phyloP scores from a whole-genome alignment of 2,888 invertebrate species.

The Drosophila neutralis region DNA sequence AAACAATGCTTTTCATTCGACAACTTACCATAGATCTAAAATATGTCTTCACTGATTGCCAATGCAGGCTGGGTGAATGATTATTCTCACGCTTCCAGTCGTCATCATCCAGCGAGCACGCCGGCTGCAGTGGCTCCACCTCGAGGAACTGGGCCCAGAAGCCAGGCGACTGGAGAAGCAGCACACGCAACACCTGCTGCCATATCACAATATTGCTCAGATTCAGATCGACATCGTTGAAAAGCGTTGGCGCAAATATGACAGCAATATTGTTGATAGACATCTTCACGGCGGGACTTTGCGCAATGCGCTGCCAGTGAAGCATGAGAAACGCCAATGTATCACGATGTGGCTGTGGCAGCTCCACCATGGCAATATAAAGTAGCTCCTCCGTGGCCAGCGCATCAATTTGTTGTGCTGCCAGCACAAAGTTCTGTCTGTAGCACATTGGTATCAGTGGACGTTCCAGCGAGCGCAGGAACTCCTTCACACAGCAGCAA shows the following conservation, averaged over 20 bases:
- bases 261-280: slow-evolving; percentile 61
- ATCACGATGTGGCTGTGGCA: slow-evolving; percentile 62
- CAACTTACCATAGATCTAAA: slow-evolving; percentile 68
- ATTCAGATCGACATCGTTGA: slow-evolving; percentile 62
- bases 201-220: slow-evolving; percentile 60
- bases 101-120: slow-evolving; percentile 39
- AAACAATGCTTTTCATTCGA: rapidly evolving
- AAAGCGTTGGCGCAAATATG: slow-evolving; percentile 67
- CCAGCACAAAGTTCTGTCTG: slow-evolving; percentile 50
- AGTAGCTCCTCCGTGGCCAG: slow-evolving; percentile 54
- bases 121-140: slow-evolving; percentile 49
- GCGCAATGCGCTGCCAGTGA: slow-evolving; percentile 69
- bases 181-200: slow-evolving; percentile 57
- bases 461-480: slow-evolving; percentile 55
- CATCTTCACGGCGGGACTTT: slow-evolving; percentile 64
- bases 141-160: slow-evolving; percentile 68
- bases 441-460: slow-evolving; percentile 60
- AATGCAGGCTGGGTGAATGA: slow-evolving; percentile 48
- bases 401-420: slow-evolving; percentile 48
- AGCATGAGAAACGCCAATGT: slow-evolving; percentile 67
- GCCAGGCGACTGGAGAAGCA: slow-evolving; percentile 45
- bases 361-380: slow-evolving; percentile 46
- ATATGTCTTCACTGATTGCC: slow-evolving; percentile 64
- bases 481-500: slow-evolving; percentile 69
- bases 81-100: slow-evolving; percentile 48